Base-by-base conservation (phyloP, 2,888 invertebrate genomes). In the Hypomecis atomaria region DNA sequence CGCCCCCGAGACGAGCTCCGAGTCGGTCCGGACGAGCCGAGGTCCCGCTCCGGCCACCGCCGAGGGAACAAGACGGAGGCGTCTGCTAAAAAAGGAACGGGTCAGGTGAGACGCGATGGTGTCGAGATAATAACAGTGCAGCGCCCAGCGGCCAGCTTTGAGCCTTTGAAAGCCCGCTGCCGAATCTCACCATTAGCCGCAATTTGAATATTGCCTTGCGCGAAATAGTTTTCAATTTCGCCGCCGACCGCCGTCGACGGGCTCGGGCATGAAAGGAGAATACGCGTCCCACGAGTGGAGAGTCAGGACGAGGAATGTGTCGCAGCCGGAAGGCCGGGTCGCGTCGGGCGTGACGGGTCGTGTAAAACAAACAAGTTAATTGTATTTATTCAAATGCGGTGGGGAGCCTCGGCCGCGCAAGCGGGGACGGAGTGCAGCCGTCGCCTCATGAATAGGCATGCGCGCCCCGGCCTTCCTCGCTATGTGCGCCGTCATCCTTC, bases 81-180 rank as follows among this genome's bases (percentile, higher is more conserved):
- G 86, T 88, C 87, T 88, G 85, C 78, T 84, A 88, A 90, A 91
- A 92, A 92, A 92, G 85, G 87, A 90, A 90, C 82, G 83, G 82
- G 79, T 86, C 82, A 90, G 88, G 87, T 87, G 88, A 87, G 88
- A 89, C 79, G 85, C 84, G 90, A 87, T 90, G 90, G 90, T 92
- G 91, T 90, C 90, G 91, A 91, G 92, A 91, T 93, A 93, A 93
- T 93, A 90, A 93, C 92, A 90, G 90, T 86, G 89, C 87, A 80
- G 83, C 77, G 81, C 70, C 75, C 80, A 76, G 83, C 82, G 75
- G 78, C 73, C 78, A 71, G 78, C 75, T 71, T 73, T 75, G 60
- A 57, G 78, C 84, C 89, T 91, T 92, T 90, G 89, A 86, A 79
- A 79, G 87, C 78, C 79, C 85, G 85, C 85, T 85, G 88, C 88